Evolutionary conservation across 92 coral and sea anemone species (phyloP).

Genomic region (Montipora capitata): DNA sequence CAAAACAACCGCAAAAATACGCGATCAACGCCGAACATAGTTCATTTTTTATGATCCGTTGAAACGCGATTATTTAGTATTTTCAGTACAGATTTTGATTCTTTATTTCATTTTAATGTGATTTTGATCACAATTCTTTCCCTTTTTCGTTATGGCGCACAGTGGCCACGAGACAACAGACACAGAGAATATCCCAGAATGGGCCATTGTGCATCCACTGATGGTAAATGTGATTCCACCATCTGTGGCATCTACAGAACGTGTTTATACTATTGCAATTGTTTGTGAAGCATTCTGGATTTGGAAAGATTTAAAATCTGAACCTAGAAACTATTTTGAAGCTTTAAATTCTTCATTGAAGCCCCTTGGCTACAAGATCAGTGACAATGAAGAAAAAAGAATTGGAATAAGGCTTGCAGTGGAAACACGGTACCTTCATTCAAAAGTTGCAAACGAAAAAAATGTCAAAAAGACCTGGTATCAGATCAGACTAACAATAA

Average conservation of each 20-base stretch:
- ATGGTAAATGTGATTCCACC: neutral
- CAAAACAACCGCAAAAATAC: neutral
- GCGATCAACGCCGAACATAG: neutral
- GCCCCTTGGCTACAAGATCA: conserved; percentile 15
- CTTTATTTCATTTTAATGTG: neutral
- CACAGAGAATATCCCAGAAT: neutral
- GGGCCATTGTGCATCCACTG: neutral
- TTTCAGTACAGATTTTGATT: neutral
- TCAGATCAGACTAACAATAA: no score
- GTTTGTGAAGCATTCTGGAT: conserved; percentile 1
- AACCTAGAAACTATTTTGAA: neutral
- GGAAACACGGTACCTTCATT: conserved; percentile 5
- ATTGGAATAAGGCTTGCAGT: neutral
- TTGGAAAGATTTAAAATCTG: conserved; percentile 3
- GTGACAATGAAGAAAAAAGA: neutral
- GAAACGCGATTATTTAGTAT: neutral
- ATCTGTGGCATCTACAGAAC: neutral
- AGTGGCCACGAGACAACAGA: no score
- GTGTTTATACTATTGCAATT: neutral
- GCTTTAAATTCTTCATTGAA: neutral
- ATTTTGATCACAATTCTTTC: neutral
- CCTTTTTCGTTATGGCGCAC: neutral
- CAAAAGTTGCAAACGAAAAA: neutral
- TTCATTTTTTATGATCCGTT: neutral
- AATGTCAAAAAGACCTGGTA: conserved; percentile 1